These are phyloP conservation scores for Leuctra nigra DNA, from an alignment of 2,888 invertebrate genomes.

Conservation along the genomic window DNA sequence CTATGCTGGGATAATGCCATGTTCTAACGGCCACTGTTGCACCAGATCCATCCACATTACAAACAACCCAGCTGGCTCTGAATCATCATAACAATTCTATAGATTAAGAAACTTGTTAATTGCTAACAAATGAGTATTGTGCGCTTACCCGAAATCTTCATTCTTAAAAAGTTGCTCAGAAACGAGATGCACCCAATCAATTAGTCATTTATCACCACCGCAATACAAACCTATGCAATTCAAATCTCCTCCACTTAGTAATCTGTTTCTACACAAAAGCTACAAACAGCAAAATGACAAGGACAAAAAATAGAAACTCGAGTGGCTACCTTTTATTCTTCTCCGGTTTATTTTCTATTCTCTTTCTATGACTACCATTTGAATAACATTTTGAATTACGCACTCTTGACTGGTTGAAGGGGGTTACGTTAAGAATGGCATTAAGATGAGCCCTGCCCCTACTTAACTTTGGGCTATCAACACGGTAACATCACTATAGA, in stretches of 20 bases:
- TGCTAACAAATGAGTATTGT: no score
- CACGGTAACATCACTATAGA: no score
- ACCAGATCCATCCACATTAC: no score
- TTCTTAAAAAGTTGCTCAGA: no score
- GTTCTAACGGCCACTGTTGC: no score
- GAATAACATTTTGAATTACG: not conserved
- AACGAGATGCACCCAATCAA: not conserved
- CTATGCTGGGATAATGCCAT: no score
- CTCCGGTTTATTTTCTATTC: not conserved
- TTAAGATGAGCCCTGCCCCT: not conserved
- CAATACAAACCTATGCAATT: not conserved
- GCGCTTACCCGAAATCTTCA: no score
- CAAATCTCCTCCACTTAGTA: constrained; percentile 4
- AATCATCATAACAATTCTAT: no score
- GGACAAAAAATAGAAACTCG: not conserved
- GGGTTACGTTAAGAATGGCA: not conserved
- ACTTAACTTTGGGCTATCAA: not conserved
- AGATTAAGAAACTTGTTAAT: no score
- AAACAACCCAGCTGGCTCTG: no score
- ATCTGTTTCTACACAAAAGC: not conserved
- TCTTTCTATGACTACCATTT: not conserved
- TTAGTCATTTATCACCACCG: not conserved
- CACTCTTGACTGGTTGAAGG: not conserved
- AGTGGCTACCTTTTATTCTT: not conserved
- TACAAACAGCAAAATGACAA: not conserved